Evolutionary conservation across 2,888 invertebrate genomes (phyloP).

Genomic region (Dynastes maya): DNA sequence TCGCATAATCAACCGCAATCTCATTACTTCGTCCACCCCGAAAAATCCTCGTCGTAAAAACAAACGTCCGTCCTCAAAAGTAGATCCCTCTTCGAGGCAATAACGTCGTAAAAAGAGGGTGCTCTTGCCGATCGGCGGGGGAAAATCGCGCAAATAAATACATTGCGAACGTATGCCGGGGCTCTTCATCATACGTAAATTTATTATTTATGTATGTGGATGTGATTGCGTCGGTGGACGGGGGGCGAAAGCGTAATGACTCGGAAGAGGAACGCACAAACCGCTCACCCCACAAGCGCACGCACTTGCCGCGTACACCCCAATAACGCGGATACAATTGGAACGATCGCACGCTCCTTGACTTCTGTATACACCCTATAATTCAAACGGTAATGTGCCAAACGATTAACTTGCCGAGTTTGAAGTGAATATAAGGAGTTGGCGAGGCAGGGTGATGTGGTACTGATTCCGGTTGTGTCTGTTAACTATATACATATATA

Average conservation of each 20-base stretch:
- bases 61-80: not conserved
- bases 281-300: conserved; percentile 49
- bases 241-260: conserved; percentile 58
- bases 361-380: conserved; percentile 60
- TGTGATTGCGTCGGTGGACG: conserved; percentile 41
- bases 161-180: conserved; percentile 8
- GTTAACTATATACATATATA: too few relatives aligned
- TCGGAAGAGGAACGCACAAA: conserved; percentile 58
- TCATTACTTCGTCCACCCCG: not conserved
- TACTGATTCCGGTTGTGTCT: too few relatives aligned
- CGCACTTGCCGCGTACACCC: conserved; percentile 51
- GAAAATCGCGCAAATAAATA: conserved; percentile 16
- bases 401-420: conserved; percentile 58
- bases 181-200: conserved; percentile 51
- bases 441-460: too few relatives aligned
- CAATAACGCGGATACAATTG: conserved; percentile 58
- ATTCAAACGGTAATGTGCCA: conserved; percentile 60
- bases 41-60: not conserved
- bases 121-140: not conserved
- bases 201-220: conserved; percentile 46
- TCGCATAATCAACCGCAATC: not conserved
- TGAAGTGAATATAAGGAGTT: conserved; percentile 8
- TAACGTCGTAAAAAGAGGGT: not conserved
- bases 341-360: conserved; percentile 59
- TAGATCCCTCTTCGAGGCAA: not conserved